Evolutionary conservation across 2,113 vertebrate genomes (phyloP), one percentile per base, ranked within the genome.

Genomic region (Pithys albifrons): DNA sequence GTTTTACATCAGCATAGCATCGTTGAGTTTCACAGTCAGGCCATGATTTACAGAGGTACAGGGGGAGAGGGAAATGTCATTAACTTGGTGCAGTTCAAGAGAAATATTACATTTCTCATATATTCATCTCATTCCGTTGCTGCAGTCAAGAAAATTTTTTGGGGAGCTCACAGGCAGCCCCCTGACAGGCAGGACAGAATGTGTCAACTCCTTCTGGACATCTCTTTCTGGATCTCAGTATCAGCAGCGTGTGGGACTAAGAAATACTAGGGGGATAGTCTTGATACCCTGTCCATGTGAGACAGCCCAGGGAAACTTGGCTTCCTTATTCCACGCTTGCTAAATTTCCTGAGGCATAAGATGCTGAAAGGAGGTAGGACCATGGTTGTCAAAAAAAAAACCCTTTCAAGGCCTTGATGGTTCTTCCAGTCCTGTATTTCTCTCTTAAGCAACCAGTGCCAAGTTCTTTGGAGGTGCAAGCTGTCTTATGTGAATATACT

Each of bases 1-100:
- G 55, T 86, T 95, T 91, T 94, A 69, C 61, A 95, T 93, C 84
- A 88, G 74, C 27, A 33, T 66, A 85, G 55, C 72, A 49, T 71
- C 31, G 17, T 22, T 69, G 83, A 93, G 92, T 72, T 81, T 80
- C 62, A 43, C 62, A 83, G 48, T 79, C 66, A 62, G 1, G 0
- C 17, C 0, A 1, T 94, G 91, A 95, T 96, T 91, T 96, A 95
- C 79, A 61, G 75, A 61, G 55, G 64, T 90, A 58, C 75, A 88
- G 78, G 41, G 58, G 27, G 48, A 73, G 57, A 92, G 66, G 77
- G 65, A 93, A 91, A 92, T 65, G n/a, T 54, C 76, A 75, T 95
- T 91, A 85, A 39, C 49, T 64, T 71, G 79, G 52, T 57, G 86
- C 78, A 62, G 49, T 89, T 95, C 35, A 39, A 65, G 57, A 92